Evolutionary conservation across 2,797 vertebrate genomes (phyloP).

Genomic region (Semotilus atromaculatus): DNA sequence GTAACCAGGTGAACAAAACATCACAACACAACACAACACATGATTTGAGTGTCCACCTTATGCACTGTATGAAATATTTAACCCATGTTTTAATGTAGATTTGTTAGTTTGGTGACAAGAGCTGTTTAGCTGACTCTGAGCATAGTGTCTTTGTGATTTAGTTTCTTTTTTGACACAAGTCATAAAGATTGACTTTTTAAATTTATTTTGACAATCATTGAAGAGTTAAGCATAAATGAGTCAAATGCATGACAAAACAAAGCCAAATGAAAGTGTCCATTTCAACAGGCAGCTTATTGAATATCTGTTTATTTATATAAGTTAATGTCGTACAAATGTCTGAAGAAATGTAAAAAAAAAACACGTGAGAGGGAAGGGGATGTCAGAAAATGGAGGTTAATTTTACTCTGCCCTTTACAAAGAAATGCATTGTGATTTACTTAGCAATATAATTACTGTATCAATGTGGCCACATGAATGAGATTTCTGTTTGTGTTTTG

Average conservation of each 20-base stretch:
- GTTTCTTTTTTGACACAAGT: constrained; percentile 50
- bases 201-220: constrained; percentile 29
- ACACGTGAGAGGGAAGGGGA: not conserved
- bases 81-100: constrained; percentile 19
- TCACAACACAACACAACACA: constrained; percentile 7
- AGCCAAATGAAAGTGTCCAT: constrained; percentile 24
- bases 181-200: constrained; percentile 40
- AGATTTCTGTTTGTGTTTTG: not conserved
- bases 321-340: constrained; percentile 38
- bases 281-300: constrained; percentile 40
- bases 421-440: constrained; percentile 5
- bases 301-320: constrained; percentile 45
- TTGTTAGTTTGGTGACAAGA: constrained; percentile 51
- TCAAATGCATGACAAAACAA: constrained; percentile 19
- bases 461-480: not conserved
- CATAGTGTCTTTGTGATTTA: constrained; percentile 6
- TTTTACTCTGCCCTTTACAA: not conserved
- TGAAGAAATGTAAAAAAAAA: not conserved
- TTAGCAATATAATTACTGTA: constrained; percentile 4
- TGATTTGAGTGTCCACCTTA: constrained; percentile 7
- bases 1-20: not conserved
- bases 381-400: not conserved
- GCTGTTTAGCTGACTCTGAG: constrained; percentile 51
- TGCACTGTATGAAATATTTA: constrained; percentile 52
- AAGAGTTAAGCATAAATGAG: constrained; percentile 4